phyloP scores from a whole-genome alignment of 2,888 invertebrate species.

The Tromatobia lineatoria region DNA sequence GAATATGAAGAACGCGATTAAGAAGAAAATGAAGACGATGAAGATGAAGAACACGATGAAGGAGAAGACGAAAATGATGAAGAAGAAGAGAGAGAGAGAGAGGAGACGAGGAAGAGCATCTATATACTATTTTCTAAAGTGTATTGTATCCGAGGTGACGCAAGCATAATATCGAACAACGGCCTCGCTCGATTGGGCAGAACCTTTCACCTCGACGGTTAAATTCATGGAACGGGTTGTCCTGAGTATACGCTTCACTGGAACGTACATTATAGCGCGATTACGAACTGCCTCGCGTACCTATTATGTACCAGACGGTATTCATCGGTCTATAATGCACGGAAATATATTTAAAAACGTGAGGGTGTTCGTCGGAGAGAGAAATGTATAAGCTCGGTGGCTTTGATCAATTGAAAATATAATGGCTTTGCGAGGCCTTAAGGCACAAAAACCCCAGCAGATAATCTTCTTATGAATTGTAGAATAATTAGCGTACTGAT shows the following conservation, averaged over 20 bases:
- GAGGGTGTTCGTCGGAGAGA: not conserved
- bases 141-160: conserved; percentile 62
- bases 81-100: not conserved
- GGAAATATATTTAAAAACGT: conserved; percentile 8
- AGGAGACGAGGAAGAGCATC: not conserved
- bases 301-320: conserved; percentile 32
- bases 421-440: not conserved
- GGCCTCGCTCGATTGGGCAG: conserved; percentile 63
- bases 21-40: too few relatives aligned
- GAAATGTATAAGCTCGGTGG: not conserved
- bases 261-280: conserved; percentile 32
- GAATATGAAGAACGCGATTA: too few relatives aligned
- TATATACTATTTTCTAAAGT: conserved; percentile 40
- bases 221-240: conserved; percentile 60
- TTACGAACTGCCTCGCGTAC: conserved; percentile 21
- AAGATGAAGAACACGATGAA: too few relatives aligned
- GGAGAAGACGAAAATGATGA: too few relatives aligned
- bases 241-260: conserved; percentile 15
- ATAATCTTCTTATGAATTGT: too few relatives aligned
- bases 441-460: not conserved
- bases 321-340: conserved; percentile 16
- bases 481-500: too few relatives aligned
- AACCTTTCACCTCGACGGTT: conserved; percentile 62
- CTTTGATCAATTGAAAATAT: conserved; percentile 12
- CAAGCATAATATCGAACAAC: conserved; percentile 65